A percentile compares a stretch with the other conserved stretches of the same genome.
Conservation (phyloP, 2,797 vertebrate genomes). For the Macrochelys suwanniensis region DNA sequence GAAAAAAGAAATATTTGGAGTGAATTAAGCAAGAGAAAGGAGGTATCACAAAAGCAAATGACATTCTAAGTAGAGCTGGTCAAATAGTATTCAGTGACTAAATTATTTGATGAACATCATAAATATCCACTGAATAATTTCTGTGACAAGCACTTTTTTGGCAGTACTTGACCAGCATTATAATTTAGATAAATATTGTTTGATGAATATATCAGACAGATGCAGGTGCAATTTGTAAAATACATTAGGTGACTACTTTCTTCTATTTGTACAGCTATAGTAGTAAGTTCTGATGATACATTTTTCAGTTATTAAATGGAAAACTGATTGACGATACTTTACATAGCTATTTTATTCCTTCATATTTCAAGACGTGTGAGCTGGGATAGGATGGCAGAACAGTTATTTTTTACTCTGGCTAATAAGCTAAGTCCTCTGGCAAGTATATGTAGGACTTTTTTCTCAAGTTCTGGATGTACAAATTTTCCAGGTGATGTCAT, state of each 20-base stretch:
- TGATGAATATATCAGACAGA: background rate
- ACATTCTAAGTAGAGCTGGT: background rate
- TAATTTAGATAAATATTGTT: background rate
- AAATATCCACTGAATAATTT: background rate
- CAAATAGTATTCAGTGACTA: background rate
- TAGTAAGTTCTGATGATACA: background rate
- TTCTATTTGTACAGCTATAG: background rate
- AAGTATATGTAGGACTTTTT: rapidly evolving
- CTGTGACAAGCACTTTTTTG: background rate
- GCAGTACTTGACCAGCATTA: background rate
- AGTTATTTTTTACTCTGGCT: background rate
- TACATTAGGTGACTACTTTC: rapidly evolving
- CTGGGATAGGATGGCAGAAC: background rate
- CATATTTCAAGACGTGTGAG: background rate
- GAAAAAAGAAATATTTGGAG: background rate
- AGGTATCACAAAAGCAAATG: background rate
- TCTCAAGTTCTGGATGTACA: background rate
- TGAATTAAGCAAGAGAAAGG: background rate
- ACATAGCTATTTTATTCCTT: background rate
- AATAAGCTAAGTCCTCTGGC: background rate
- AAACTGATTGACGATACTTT: background rate
- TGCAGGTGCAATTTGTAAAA: background rate
- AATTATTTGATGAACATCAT: background rate
- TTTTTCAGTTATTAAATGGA: background rate
- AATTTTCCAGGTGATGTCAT: background rate